Evolutionary conservation across 2,797 vertebrate genomes (phyloP).

Genomic region (Paratrypauchen microcephalus): DNA sequence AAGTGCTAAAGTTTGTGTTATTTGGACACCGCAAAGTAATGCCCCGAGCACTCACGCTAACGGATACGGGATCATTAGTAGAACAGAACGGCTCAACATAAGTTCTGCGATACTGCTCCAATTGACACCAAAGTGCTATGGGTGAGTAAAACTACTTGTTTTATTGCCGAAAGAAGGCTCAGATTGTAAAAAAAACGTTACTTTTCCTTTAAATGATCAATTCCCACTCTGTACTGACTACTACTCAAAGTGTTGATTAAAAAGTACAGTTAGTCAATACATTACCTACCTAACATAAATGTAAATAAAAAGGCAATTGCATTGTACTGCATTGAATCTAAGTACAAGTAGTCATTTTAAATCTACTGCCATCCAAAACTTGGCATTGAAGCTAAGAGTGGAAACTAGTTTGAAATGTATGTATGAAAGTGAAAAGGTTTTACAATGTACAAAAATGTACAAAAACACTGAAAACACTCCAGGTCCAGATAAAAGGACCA

Average conservation of each 20-base stretch:
- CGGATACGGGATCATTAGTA: too few relatives aligned
- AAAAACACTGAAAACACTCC: slow-evolving; percentile 23
- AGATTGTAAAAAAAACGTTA: too few relatives aligned
- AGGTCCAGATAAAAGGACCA: slow-evolving; percentile 32
- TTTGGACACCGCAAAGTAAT: too few relatives aligned
- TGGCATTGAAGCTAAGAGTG: not conserved
- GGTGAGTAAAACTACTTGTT: too few relatives aligned
- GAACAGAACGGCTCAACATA: too few relatives aligned
- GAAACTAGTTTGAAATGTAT: not conserved
- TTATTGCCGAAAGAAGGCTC: too few relatives aligned
- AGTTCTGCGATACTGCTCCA: too few relatives aligned
- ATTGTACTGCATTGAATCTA: not conserved
- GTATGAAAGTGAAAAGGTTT: not conserved
- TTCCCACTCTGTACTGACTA: not conserved
- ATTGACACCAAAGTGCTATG: too few relatives aligned
- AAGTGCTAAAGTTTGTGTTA: too few relatives aligned
- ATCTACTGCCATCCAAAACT: not conserved
- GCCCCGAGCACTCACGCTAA: too few relatives aligned
- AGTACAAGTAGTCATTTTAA: not conserved
- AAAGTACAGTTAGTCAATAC: not conserved
- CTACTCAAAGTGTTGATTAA: not conserved
- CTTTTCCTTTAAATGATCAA: not conserved
- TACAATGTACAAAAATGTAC: slow-evolving; percentile 17
- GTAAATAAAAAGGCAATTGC: not conserved
- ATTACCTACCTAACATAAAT: not conserved